Conservation (phyloP, 2,888 invertebrate species). For the Chirona hameri region DNA sequence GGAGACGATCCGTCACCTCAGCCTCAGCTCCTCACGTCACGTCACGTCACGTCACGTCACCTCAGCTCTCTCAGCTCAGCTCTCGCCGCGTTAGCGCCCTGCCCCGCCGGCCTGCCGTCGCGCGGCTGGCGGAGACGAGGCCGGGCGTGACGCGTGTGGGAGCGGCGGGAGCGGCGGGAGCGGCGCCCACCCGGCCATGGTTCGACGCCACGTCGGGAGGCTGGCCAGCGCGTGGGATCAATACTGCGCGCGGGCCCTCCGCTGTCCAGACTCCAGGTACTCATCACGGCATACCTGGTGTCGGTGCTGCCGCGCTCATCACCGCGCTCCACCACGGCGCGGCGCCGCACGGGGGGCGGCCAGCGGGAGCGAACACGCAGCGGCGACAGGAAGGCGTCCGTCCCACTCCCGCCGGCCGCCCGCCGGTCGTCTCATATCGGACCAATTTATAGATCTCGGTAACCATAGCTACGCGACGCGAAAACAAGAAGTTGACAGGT, state of each 20-base stretch:
- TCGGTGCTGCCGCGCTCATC: neutral
- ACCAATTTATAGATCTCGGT: slow-evolving; percentile 8
- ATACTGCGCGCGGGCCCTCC: neutral
- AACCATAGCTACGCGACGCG: slow-evolving; percentile 1
- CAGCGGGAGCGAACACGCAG: neutral
- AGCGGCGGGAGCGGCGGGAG: neutral
- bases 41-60: too few relatives aligned
- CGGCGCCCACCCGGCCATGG: neutral
- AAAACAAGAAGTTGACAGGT: slow-evolving; percentile 9
- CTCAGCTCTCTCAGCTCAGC: too few relatives aligned
- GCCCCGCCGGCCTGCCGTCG: too few relatives aligned
- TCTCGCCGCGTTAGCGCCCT: too few relatives aligned
- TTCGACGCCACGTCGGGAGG: neutral
- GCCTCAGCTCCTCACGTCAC: too few relatives aligned
- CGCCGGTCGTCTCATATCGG: neutral
- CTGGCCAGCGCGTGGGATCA: neutral
- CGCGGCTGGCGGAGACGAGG: too few relatives aligned
- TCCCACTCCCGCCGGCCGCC: neutral
- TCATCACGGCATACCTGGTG: slow-evolving; percentile 1
- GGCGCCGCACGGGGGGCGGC: too few relatives aligned
- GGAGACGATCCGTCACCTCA: too few relatives aligned
- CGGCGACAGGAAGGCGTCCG: neutral
- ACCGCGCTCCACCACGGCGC: too few relatives aligned
- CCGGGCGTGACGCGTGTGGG: too few relatives aligned
- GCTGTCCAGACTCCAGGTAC: neutral